A percentile compares a stretch with the other conserved stretches of the same genome.
Evolutionary conservation across 2,797 vertebrate genomes (phyloP).

Genomic region (Sylvia borin): DNA sequence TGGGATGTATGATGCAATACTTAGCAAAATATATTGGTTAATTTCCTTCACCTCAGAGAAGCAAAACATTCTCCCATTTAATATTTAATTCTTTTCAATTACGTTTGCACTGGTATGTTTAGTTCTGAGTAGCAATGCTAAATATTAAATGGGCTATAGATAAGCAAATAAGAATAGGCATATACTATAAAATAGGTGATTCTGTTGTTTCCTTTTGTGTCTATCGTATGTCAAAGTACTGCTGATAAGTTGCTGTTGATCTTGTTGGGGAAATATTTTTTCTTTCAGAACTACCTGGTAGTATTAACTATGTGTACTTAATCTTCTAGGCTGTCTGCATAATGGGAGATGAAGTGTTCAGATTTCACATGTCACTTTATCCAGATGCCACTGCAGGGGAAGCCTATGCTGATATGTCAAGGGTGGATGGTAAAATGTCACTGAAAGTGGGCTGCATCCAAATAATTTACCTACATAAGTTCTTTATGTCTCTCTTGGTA

Average conservation of each 20-base stretch:
- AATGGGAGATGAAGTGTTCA: constrained; percentile 93
- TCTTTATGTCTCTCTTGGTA: constrained; percentile 92
- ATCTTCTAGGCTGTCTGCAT: constrained; percentile 89
- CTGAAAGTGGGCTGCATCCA: constrained; percentile 94
- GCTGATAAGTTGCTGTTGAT: neutral
- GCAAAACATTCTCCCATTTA: neutral
- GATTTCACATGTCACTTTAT: constrained; percentile 88
- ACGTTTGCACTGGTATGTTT: neutral
- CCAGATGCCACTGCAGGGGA: constrained; percentile 88
- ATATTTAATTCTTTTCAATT: neutral
- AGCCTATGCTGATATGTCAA: constrained; percentile 86
- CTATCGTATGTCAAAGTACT: neutral
- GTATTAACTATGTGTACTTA: neutral
- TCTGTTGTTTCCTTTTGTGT: neutral
- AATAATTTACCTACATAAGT: constrained; percentile 93
- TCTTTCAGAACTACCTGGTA: neutral
- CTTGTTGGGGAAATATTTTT: neutral
- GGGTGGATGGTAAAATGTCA: constrained; percentile 87
- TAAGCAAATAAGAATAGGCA: neutral
- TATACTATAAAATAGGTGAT: neutral
- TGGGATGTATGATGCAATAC: fast-evolving
- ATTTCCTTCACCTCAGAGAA: neutral
- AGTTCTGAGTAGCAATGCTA: neutral
- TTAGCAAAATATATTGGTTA: neutral
- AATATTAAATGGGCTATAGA: neutral